Base-by-base conservation (phyloP, 2,888 invertebrate species). In the Pyrrhosoma nymphula region DNA sequence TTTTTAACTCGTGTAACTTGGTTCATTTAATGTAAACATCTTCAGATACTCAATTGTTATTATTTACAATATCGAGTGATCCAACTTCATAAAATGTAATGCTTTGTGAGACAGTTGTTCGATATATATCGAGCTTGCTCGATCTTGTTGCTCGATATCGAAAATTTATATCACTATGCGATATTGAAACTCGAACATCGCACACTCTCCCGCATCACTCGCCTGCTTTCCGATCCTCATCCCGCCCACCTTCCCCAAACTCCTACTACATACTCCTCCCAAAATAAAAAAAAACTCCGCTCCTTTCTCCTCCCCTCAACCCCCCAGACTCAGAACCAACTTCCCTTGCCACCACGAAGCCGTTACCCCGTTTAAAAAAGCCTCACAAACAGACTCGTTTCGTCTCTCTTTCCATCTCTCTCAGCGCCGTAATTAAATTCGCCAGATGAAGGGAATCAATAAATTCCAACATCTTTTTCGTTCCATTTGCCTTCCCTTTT, bases 351-450 rank as follows among this genome's bases (percentile, higher is more conserved):
- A 82, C 35, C 82, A 26, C 82, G 82, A 82, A 82, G 82, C 82
- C 82, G 82, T 82, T 82, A 35, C 82, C 82, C 82, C 35, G 82
- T 82, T 82, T 82, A 2, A 93, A 93, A 93, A 93, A 93, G 47
- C 93, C 93, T 69, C 35, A 47, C 39, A 47, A 93, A 93, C 69
- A 69, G 47, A 82, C 82, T 82, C 82, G 35, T 16, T 18, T 26
- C 69, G 23, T 18, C 35, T 82, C 82, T 35, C 35, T 16, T 18
- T 82, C 82, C 16, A n/a, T 30, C 30, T 82, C n/a, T 60, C 91
- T 60, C 35, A 8, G 30, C 69, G 26, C n/a, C 93, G 93, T 93
- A 93, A 93, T 93, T 93, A 93, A 93, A 93, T 93, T 69, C 69
- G 39, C 69, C 93, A 69, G 63, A 93, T 69, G 93, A 69, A 69